These are phyloP conservation scores for Augochlora pura DNA, from an alignment of 1,140 invertebrate species.

Conservation along the genomic window DNA sequence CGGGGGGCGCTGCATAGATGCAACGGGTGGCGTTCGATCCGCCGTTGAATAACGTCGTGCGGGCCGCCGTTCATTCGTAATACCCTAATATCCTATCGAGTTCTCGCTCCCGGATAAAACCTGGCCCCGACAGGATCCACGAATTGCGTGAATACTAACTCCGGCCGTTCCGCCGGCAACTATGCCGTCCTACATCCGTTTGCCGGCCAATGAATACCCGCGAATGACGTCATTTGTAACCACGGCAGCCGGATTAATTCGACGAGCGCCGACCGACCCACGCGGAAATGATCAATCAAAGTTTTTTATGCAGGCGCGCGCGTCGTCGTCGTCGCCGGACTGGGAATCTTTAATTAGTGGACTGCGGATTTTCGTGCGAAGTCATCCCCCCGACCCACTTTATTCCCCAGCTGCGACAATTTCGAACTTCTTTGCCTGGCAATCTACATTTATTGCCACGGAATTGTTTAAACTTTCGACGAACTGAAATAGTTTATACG, in stretches of 20 bases:
- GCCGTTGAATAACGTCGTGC: constrained; percentile 27
- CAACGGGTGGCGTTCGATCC: constrained; percentile 30
- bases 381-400: too few relatives aligned
- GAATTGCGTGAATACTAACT: constrained; percentile 25
- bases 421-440: too few relatives aligned
- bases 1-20: constrained; percentile 23
- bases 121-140: constrained; percentile 3
- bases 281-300: background rate
- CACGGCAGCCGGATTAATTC: background rate
- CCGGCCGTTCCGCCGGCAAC: background rate
- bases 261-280: background rate
- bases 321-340: too few relatives aligned
- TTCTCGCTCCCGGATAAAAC: constrained; percentile 24
- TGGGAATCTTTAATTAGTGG: too few relatives aligned
- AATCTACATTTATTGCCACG: too few relatives aligned
- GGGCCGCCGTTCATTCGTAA: constrained; percentile 40
- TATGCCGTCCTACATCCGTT: constrained; percentile 39
- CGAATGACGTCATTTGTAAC: constrained; percentile 22
- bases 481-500: too few relatives aligned
- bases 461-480: too few relatives aligned
- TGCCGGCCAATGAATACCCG: constrained; percentile 15
- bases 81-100: constrained; percentile 56
- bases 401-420: too few relatives aligned
- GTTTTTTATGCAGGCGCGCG: too few relatives aligned
- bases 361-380: too few relatives aligned